phyloP scores from a whole-genome alignment of 2,113 vertebrate species.

The Bufo gargarizans region DNA sequence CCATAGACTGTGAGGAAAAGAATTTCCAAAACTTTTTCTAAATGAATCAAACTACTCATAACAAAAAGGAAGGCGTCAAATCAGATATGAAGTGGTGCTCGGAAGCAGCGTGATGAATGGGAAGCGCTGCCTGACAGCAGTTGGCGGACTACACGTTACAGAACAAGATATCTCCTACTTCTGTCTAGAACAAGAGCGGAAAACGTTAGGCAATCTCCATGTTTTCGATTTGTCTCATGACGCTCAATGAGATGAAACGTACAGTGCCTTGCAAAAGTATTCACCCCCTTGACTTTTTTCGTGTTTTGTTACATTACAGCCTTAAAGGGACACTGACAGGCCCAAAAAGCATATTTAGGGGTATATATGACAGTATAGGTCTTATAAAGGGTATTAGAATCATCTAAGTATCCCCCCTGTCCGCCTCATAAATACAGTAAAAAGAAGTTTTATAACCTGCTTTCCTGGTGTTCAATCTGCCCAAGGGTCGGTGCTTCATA shows the following conservation, averaged over 20 bases:
- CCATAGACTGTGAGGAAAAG: background rate
- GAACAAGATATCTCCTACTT: background rate
- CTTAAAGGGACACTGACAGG: no score
- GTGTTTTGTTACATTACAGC: no score
- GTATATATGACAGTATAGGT: no score
- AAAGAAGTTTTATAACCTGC: no score
- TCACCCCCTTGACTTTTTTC: no score
- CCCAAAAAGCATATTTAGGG: no score
- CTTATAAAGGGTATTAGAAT: no score
- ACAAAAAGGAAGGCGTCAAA: background rate
- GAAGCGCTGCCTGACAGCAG: background rate
- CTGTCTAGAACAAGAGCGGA: background rate
- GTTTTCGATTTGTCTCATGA: background rate
- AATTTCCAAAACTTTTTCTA: background rate
- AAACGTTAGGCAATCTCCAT: background rate
- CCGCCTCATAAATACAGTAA: no score
- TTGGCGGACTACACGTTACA: background rate
- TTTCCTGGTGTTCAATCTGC: no score
- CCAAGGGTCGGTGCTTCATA: no score
- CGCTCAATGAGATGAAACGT: background rate
- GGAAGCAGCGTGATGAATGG: background rate
- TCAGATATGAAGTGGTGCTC: background rate
- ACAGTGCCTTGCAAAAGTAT: no score
- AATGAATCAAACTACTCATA: background rate
- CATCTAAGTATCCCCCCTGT: no score